Evolutionary conservation across 2,888 invertebrate genomes (phyloP), one percentile per base, ranked within the genome.

Genomic region (Seira musarum): DNA sequence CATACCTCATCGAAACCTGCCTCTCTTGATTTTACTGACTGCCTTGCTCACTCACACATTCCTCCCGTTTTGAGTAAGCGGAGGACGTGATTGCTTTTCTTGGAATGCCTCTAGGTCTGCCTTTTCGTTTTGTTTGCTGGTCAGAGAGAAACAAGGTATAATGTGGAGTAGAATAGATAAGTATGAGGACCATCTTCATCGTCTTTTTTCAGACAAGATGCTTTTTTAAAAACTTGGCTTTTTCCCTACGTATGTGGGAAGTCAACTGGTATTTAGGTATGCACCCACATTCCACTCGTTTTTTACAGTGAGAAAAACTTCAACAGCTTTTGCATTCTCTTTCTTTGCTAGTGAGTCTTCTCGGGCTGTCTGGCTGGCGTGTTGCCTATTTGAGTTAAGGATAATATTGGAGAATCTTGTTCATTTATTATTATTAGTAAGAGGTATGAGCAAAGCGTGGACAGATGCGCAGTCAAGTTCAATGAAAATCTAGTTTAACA

Each of bases 41-140:
- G 57, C n/a, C 15, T n/a, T 57, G 57, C 57, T 57, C 17, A n/a
- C n/a, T n/a, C n/a, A n/a, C n/a, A 49, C 64, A 69, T 65, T 77
- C 70, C 74, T 66, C 74, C 49, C 65, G 17, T 57, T 35, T 13
- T 40, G 40, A 63, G 46, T 22, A 30, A 76, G 69, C 15, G 53
- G 57, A 24, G 68, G 61, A 79, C 74, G 80, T 73, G 73, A 74
- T 69, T 68, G 71, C 65, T 74, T 73, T 80, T 80, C 80, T 74
- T 74, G 80, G 80, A 80, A 74, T 80, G 80, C 80, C 80, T 80
- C 69, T 66, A 66, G 80, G 80, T 80, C 80, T 80, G 66, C 65
- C 65, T 60, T 63, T 57, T 57, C 57, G 57, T n/a, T 57, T 57
- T 57, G 57, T 57, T 57, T 57, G 57, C 57, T 57, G 57, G 57